Evolutionary conservation across 1,140 invertebrate species (phyloP), one percentile per base, ranked within the genome.

Genomic region (Papilio aristodemus): DNA sequence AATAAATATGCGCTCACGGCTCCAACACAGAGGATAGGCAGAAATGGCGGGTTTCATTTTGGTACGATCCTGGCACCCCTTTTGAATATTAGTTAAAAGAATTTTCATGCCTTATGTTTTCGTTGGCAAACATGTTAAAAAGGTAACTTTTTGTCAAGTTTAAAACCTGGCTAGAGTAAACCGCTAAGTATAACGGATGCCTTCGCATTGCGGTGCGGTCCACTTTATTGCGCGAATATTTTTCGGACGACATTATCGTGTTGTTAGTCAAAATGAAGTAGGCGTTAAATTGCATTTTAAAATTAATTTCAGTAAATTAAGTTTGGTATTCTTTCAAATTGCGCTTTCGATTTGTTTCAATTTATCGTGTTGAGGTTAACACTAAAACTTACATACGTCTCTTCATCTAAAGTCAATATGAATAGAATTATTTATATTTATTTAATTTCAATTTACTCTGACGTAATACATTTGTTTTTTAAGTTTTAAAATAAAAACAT

Each of bases 191-290:
- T 54, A 54, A 54, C 19, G 11, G 11, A 54, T 54, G 19, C 46
- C 17, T 54, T 54, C 46, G 46, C 46, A 54, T 2, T 54, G 46
- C 46, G 46, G 46, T 54, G 43, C 46, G 46, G 19, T 46, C 43
- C 46, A 22, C 22, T 54, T 54, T 25, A 54, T 54, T 25, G 19
- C 19, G 19, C 10, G 22, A 54, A 54, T 54, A 25, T 54, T 54
- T 54, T 54, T 13, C 10, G 17, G 46, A 22, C 46, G 46, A 54
- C 46, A 54, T 54, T 54, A 22, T 54, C 46, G 19, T 54, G 46
- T 54, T 54, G 17, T 10, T 22, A 54, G 19, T 54, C 11, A 54
- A 54, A 54, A 54, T 54, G 46, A 54, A 54, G 46, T 54, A 54
- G 19, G 19, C 19, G 46, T 54, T 54, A 22, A 25, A 54, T 25